Base-by-base conservation (phyloP, 1,140 invertebrate species). In the Augochlora pura region DNA sequence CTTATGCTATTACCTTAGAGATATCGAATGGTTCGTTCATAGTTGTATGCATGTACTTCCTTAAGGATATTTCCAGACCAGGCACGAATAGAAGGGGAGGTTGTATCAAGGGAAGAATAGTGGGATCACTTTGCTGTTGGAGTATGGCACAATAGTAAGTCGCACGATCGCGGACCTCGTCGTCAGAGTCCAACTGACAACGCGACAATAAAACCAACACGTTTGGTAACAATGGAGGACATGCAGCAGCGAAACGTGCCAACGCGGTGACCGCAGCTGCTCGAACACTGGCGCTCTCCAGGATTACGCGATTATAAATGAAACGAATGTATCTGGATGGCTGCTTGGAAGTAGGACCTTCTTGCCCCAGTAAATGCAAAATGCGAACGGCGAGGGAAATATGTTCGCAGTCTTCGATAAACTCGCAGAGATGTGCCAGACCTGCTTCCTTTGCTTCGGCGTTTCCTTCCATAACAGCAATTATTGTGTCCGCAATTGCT, bases 361-460 rank as follows among this genome's bases (percentile, higher is more conserved):
- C 99, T 81, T 97, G 96, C 9, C 99, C 99, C 1, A 99, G 93
- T n/a, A 99, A 93, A 94, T 99, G 98, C 7, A 99, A 94, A 83
- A 99, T 99, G 38, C 98, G 94, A 5, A 99, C 99, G n/a, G 99
- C 98, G 62, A 99, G 94, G 72, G 97, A 98, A 0, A 97, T 97
- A 89, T 99, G 99, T 89, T 99, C 99, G 92, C 99, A 99, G 93
- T 99, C 99, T 91, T 99, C 99, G 88, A 99, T 99, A 89, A 99
- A 99, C 91, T 99, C 99, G 90, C 99, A 99, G 0, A 99, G 93
- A 94, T 99, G 98, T 6, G 98, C 97, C 6, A 99, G 91, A 2
- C 98, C 99, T 23, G 97, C 96, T 93, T 99, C 99, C 92, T 99
- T 99, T 0, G 97, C 97, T 76, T 98, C 97, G 0, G 94, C 94